phyloP scores from a whole-genome alignment of 2,888 invertebrate species.

The Papilio demoleus region DNA sequence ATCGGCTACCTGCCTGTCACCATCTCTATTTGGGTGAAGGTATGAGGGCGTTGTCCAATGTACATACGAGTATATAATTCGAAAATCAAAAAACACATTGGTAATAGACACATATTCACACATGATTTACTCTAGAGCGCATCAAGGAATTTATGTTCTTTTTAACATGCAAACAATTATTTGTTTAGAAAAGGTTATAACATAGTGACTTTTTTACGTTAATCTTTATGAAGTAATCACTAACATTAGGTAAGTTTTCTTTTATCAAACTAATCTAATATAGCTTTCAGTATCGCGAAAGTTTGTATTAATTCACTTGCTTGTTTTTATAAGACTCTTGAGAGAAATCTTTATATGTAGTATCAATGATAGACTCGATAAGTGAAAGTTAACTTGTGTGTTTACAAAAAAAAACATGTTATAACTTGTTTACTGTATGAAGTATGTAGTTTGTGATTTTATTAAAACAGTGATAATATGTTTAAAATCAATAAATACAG shows the following conservation, averaged over 20 bases:
- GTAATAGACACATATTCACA: too few species aligned
- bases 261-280: conserved; percentile 21
- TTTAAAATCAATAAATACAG: too few species aligned
- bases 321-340: conserved; percentile 31
- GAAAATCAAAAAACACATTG: too few species aligned
- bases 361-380: conserved; percentile 34
- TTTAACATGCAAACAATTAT: too few species aligned
- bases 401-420: conserved; percentile 10
- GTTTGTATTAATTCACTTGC: conserved; percentile 25
- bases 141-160: background rate
- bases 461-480: too few species aligned
- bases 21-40: too few species aligned
- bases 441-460: too few species aligned
- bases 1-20: too few species aligned
- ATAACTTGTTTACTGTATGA: background rate
- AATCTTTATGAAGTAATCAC: background rate
- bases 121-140: too few species aligned
- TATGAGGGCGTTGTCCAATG: too few species aligned
- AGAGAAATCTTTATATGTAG: conserved; percentile 33
- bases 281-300: conserved; percentile 30
- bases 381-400: conserved; percentile 33
- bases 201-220: background rate
- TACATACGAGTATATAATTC: too few species aligned
- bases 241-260: background rate
- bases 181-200: too few species aligned